Base-by-base conservation (phyloP, 2,888 invertebrate genomes). In the Ypsolopha sequella region DNA sequence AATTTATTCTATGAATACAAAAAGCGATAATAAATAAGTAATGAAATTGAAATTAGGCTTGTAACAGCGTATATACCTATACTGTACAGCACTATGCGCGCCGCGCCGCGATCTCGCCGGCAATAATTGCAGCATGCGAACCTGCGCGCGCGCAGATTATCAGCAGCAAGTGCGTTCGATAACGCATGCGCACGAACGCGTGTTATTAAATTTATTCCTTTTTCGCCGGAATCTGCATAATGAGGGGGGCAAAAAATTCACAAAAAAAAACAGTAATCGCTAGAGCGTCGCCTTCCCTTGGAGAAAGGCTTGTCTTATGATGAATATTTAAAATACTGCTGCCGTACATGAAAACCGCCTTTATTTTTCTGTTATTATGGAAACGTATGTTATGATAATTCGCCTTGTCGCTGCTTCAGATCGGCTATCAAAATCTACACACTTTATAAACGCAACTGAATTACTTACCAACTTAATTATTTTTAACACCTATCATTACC, bases 141-240 rank as follows among this genome's bases (percentile, higher is more conserved):
- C 46, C 68, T 63, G 70, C 77, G 77, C 76, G 66, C 72, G 75
- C 70, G 75, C 82, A 85, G 85, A 86, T 86, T 82, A 85, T 84
- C 86, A 81, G 81, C 71, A 73, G 73, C 84, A 82, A 84, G 84
- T 85, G 85, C 85, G 76, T 80, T 78, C 81, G 85, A 85, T 85
- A 86, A 84, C 80, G 76, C 80, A 77, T 77, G 81, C 75, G 75
- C 84, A 84, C 81, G 84, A 84, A 85, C 74, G 82, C 80, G 70
- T 81, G 74, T 85, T 82, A 85, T 86, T 85, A 85, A 85, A 85
- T 84, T 80, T 82, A 81, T 85, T 84, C 82, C 79, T 85, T 86
- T 85, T 85, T 84, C 80, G 71, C 71, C 81, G 66, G 80, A 85
- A 85, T 86, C 81, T 85, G 78, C 85, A 86, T 86, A 85, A 86